Evolutionary conservation across 2,797 vertebrate genomes (phyloP).

Genomic region (Crax fasciolata): DNA sequence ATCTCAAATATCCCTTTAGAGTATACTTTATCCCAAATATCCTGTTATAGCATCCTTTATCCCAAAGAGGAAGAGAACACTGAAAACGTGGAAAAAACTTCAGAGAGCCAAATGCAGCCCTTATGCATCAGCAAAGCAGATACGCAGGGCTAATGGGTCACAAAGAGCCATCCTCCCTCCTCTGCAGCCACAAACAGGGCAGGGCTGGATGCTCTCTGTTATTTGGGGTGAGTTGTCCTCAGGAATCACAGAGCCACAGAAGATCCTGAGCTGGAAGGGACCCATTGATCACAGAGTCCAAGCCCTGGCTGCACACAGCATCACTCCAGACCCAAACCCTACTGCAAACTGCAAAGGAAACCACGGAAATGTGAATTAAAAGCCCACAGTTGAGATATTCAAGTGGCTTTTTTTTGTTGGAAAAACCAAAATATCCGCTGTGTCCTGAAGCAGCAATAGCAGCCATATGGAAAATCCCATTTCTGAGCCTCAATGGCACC

Average conservation of each 20-base stretch:
- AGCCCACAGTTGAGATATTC: not conserved
- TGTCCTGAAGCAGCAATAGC: not conserved
- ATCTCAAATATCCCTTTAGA: too few species aligned
- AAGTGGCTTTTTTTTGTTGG: not conserved
- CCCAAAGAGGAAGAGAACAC: not conserved
- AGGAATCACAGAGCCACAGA: too few species aligned
- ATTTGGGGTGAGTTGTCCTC: not conserved
- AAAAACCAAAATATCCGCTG: not conserved
- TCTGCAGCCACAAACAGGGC: not conserved
- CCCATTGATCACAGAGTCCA: not conserved
- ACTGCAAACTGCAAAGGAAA: not conserved
- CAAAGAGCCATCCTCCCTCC: not conserved
- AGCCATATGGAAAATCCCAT: accelerated
- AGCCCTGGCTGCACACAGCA: not conserved
- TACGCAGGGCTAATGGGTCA: not conserved
- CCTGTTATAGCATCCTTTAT: not conserved
- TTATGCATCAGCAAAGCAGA: not conserved
- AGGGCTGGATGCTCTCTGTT: not conserved
- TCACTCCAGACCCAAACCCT: not conserved
- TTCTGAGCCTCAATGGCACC: not conserved
- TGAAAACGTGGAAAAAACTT: not conserved
- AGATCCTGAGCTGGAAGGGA: too few species aligned
- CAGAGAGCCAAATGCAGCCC: not conserved
- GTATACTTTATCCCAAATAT: too few species aligned
- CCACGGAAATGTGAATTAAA: not conserved